phyloP scores from a whole-genome alignment of 2,888 invertebrate species.

The Mythimna impura region DNA sequence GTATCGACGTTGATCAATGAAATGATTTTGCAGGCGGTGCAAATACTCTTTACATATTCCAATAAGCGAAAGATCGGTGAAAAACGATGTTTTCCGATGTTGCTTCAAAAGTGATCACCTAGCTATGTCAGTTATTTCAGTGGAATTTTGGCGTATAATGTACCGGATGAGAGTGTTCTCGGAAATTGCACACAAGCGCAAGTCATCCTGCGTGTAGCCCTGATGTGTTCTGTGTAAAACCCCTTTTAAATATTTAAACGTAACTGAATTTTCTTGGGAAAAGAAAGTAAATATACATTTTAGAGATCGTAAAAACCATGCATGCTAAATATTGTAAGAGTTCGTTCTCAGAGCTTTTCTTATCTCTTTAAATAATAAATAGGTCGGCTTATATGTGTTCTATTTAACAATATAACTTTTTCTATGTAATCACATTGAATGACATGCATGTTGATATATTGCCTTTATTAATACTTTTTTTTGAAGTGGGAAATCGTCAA shows the following conservation, averaged over 20 bases:
- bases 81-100: conserved; percentile 38
- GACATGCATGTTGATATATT: neutral
- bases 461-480: too few relatives aligned
- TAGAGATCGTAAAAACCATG: conserved; percentile 77
- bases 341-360: conserved; percentile 45
- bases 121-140: conserved; percentile 32
- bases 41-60: conserved; percentile 70
- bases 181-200: conserved; percentile 61
- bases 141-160: conserved; percentile 20
- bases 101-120: conserved; percentile 52
- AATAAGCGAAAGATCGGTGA: conserved; percentile 33
- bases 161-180: conserved; percentile 42
- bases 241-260: conserved; percentile 73
- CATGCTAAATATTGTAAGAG: conserved; percentile 72
- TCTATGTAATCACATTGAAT: neutral
- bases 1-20: conserved; percentile 71
- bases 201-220: conserved; percentile 62
- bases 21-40: conserved; percentile 73
- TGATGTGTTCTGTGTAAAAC: conserved; percentile 58
- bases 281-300: conserved; percentile 73
- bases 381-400: neutral
- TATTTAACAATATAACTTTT: conserved; percentile 5
- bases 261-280: conserved; percentile 70
- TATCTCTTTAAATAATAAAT: conserved; percentile 38
- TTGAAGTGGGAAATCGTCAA: too few relatives aligned